phyloP scores from a whole-genome alignment of 2,113 vertebrate species.

The Nymphicus hollandicus region DNA sequence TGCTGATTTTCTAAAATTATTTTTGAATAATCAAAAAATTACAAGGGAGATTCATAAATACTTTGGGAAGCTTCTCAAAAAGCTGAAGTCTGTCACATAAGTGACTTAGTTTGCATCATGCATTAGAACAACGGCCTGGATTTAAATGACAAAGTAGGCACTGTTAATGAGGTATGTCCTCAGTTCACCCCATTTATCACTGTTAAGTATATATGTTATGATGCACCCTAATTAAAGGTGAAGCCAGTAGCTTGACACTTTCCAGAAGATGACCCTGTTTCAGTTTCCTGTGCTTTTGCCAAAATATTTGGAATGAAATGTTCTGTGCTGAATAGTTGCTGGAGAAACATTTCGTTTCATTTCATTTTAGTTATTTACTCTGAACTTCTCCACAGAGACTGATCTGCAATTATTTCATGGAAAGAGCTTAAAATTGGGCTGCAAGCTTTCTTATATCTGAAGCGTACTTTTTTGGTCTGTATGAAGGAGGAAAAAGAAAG shows the following conservation, averaged over 20 bases:
- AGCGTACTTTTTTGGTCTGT: background rate
- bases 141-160: background rate
- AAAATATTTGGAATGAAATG: background rate
- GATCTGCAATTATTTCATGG: background rate
- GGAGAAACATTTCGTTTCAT: background rate
- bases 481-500: background rate
- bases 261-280: slow-evolving; percentile 21
- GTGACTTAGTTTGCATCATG: background rate
- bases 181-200: background rate
- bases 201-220: background rate
- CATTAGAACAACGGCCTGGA: slow-evolving; percentile 11
- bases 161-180: slow-evolving; percentile 41
- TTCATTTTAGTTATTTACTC: slow-evolving; percentile 2
- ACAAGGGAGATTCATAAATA: background rate
- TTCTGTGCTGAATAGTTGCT: background rate
- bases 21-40: background rate
- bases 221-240: slow-evolving; percentile 25
- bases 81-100: background rate
- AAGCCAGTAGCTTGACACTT: slow-evolving; percentile 15
- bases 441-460: background rate
- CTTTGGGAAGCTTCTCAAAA: background rate
- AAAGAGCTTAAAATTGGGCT: background rate
- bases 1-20: background rate
- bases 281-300: background rate
- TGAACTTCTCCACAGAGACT: background rate